phyloP scores from a whole-genome alignment of 2,888 invertebrate genomes.

The Caenorhabditis sp. region DNA sequence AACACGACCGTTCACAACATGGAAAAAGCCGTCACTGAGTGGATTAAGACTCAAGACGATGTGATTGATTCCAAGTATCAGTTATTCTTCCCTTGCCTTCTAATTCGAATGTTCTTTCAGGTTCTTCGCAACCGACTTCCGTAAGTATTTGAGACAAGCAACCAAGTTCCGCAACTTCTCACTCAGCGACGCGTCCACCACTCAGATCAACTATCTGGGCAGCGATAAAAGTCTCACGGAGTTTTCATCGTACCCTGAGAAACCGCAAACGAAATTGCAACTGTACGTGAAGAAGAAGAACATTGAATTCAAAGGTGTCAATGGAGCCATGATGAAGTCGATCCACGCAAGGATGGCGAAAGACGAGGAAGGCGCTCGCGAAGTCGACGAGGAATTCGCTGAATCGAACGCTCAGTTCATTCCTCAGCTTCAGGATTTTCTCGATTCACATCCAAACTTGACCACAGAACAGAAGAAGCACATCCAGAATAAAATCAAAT shows the following conservation, averaged over 20 bases:
- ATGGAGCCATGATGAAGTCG: not conserved
- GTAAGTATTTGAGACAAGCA: conserved; percentile 37
- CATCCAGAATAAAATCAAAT: conserved; percentile 2
- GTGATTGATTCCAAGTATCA: conserved; percentile 30
- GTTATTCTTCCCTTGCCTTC: not conserved
- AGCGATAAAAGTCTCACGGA: conserved; percentile 28
- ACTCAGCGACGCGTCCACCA: not conserved
- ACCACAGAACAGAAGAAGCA: conserved; percentile 24
- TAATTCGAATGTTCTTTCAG: conserved; percentile 23
- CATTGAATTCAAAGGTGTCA: not conserved
- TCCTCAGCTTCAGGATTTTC: conserved; percentile 18
- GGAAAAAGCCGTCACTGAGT: conserved; percentile 37
- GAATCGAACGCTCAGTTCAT: not conserved
- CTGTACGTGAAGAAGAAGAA: conserved; percentile 40
- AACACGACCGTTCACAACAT: conserved; percentile 17
- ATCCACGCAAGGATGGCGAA: conserved; percentile 13
- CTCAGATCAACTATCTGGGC: not conserved
- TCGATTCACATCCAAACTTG: conserved; percentile 34
- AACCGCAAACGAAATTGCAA: conserved; percentile 14
- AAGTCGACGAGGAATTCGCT: conserved; percentile 16
- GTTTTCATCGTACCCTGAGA: conserved; percentile 21
- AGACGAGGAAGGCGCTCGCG: not conserved
- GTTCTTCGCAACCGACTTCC: conserved; percentile 21
- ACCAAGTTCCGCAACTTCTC: conserved; percentile 6
- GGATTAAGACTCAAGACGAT: conserved; percentile 16